A percentile compares a stretch with the other conserved stretches of the same genome.
phyloP scores from a whole-genome alignment of 2,888 invertebrate genomes.

The Shargacucullia verbasci region DNA sequence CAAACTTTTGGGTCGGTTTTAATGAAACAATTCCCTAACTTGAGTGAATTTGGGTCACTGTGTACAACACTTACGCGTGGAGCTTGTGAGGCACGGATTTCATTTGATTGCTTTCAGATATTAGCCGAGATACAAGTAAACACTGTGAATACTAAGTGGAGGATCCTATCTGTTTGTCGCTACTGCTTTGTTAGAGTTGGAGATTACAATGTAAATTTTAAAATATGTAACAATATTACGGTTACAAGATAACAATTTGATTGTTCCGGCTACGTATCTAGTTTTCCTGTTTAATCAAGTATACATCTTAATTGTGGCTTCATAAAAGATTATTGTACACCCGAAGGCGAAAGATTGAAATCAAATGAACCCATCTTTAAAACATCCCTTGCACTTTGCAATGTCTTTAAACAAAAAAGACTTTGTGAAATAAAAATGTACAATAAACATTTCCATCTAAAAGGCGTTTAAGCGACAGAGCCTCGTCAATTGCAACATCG shows the following conservation, averaged over 20 bases:
- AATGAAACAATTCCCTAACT: conserved; percentile 84
- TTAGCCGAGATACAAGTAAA: conserved; percentile 55
- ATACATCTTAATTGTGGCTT: neutral
- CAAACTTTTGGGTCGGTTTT: conserved; percentile 84
- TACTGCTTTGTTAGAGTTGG: conserved; percentile 31
- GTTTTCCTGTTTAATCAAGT: neutral
- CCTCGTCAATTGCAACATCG: conserved; percentile 85
- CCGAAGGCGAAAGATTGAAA: neutral
- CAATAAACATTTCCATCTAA: conserved; percentile 84
- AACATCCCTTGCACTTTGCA: neutral
- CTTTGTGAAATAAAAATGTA: conserved; percentile 81
- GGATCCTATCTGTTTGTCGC: conserved; percentile 32
- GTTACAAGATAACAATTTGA: conserved; percentile 17
- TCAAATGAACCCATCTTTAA: neutral
- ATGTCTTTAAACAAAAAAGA: conserved; percentile 55
- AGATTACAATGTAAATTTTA: conserved; percentile 37
- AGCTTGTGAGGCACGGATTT: conserved; percentile 63
- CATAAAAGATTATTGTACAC: no score
- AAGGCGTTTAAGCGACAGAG: conserved; percentile 80
- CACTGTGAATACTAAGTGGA: conserved; percentile 53
- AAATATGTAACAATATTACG: conserved; percentile 28
- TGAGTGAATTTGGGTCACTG: conserved; percentile 81
- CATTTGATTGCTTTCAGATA: conserved; percentile 63
- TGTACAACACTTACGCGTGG: conserved; percentile 74
- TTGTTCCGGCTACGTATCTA: conserved; percentile 1